phyloP scores from a whole-genome alignment of 2,888 invertebrate species.

The Cosmopolites sordidus region DNA sequence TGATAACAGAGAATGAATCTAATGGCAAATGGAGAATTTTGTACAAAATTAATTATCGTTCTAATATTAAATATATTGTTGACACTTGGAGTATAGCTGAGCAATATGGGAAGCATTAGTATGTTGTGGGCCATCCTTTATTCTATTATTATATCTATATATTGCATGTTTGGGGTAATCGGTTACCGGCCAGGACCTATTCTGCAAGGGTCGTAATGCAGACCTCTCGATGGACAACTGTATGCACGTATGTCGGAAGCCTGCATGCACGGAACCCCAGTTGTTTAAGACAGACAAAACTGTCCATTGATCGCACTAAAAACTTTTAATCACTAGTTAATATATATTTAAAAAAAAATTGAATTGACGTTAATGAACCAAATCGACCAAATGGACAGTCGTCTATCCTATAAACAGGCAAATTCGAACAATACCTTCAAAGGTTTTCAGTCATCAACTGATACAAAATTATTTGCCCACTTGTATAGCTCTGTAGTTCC shows the following conservation, averaged over 20 bases:
- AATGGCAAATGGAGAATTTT: too few species aligned
- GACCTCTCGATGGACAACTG: slow-evolving; percentile 30
- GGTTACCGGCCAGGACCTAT: slow-evolving; percentile 52
- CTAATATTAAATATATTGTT: too few species aligned
- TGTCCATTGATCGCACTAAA: neutral
- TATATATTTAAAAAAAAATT: too few species aligned
- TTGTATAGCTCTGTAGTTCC: slow-evolving; percentile 7
- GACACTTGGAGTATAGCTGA: slow-evolving; percentile 8
- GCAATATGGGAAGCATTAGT: slow-evolving; percentile 12
- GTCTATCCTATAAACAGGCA: too few species aligned
- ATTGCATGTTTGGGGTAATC: slow-evolving; percentile 44
- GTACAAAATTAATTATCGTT: too few species aligned
- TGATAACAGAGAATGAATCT: too few species aligned
- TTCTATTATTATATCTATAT: slow-evolving; percentile 39
- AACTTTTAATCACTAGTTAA: too few species aligned
- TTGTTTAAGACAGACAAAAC: slow-evolving; percentile 22
- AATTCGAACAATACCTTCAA: too few species aligned
- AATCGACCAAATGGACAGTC: too few species aligned
- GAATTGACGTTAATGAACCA: too few species aligned
- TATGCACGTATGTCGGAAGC: slow-evolving; percentile 43
- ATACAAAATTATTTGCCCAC: neutral
- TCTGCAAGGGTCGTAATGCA: slow-evolving; percentile 39
- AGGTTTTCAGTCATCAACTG: too few species aligned
- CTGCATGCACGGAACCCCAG: slow-evolving; percentile 36
- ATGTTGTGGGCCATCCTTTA: slow-evolving; percentile 23